Evolutionary conservation across 2,888 invertebrate species (phyloP).

Genomic region (Sisyra nigra): DNA sequence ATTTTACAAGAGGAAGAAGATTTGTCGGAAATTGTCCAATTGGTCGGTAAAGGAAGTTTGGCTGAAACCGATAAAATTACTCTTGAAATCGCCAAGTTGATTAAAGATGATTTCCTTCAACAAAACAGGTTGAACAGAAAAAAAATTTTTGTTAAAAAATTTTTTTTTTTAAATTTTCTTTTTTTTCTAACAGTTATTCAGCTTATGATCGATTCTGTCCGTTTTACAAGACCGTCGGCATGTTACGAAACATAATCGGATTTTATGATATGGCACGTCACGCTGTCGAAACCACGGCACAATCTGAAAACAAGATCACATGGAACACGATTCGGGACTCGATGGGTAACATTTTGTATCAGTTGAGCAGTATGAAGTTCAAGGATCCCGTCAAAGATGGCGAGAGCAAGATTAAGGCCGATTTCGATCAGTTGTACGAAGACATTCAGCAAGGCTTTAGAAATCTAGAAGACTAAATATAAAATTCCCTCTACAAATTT

Average conservation of each 20-base stretch:
- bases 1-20: constrained; percentile 90
- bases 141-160: constrained; percentile 8
- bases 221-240: constrained; percentile 99
- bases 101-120: constrained; percentile 99
- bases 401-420: constrained; percentile 90
- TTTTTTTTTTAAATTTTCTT: background rate
- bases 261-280: constrained; percentile 98
- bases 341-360: constrained; percentile 92
- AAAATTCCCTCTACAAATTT: too few relatives aligned
- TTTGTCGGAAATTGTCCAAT: constrained; percentile 97
- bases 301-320: constrained; percentile 97
- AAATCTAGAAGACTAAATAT: constrained; percentile 85
- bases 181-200: constrained; percentile 45
- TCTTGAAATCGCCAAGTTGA: constrained; percentile 91
- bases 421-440: constrained; percentile 93
- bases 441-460: constrained; percentile 96
- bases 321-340: constrained; percentile 96
- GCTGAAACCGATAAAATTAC: constrained; percentile 99
- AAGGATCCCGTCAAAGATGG: constrained; percentile 99
- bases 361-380: constrained; percentile 98
- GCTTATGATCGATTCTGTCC: constrained; percentile 96
- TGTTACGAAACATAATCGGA: constrained; percentile 94
- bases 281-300: constrained; percentile 94
- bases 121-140: constrained; percentile 99
- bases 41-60: constrained; percentile 96